Percentiles rank a stretch among this genome's conserved stretches.
Conservation (phyloP, 2,113 vertebrate genomes). For the Sinosuthora webbiana region DNA sequence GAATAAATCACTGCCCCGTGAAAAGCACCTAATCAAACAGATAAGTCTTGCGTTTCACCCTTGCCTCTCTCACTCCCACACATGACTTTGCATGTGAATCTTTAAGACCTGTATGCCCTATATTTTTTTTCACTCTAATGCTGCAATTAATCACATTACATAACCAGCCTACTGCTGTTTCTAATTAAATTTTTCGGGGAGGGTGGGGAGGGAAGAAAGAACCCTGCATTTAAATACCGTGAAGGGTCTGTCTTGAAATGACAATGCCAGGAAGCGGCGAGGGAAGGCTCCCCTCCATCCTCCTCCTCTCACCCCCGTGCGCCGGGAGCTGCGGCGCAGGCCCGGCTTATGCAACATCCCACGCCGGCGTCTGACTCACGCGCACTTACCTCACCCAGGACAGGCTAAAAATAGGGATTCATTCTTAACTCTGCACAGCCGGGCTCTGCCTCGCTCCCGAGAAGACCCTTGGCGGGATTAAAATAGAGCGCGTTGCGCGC, state of each 20-base stretch:
- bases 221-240: conserved; percentile 26
- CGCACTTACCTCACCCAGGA: conserved; percentile 62
- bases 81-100: conserved; percentile 58
- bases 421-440: conserved; percentile 68
- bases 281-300: conserved; percentile 50
- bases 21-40: conserved; percentile 35
- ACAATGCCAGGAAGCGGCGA: conserved; percentile 43
- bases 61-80: conserved; percentile 45
- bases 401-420: conserved; percentile 69
- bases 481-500: conserved; percentile 38
- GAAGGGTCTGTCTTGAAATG: conserved; percentile 28
- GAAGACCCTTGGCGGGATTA: conserved; percentile 47
- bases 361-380: conserved; percentile 66
- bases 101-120: conserved; percentile 57
- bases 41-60: conserved; percentile 16
- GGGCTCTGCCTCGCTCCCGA: conserved; percentile 37
- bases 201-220: not conserved
- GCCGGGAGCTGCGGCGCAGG: conserved; percentile 44
- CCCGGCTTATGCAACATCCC: conserved; percentile 67
- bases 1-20: conserved; percentile 28
- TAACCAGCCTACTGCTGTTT: conserved; percentile 65
- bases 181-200: conserved; percentile 52
- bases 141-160: conserved; percentile 66
- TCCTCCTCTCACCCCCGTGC: conserved; percentile 45
- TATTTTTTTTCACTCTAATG: conserved; percentile 54